Conservation (phyloP, 2,888 invertebrate genomes). For the Hemicrepidius hirtus region DNA sequence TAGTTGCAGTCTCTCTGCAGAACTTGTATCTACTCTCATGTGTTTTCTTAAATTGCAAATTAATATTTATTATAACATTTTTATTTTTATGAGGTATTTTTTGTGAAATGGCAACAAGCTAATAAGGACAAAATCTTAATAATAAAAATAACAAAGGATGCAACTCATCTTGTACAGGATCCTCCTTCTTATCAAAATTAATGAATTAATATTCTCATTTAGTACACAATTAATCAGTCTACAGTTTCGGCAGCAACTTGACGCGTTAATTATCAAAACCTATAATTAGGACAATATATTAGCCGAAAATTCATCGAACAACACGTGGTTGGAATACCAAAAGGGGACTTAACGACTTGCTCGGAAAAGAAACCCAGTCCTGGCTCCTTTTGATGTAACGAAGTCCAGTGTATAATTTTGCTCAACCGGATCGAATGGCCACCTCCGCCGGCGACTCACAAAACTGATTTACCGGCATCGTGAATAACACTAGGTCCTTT, state of each 20-base stretch:
- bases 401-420: constrained; percentile 54
- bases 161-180: background rate
- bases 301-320: constrained; percentile 47
- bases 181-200: constrained; percentile 39
- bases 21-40: no score
- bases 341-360: constrained; percentile 53
- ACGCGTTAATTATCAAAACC: constrained; percentile 49
- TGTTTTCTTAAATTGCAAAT: no score
- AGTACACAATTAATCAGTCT: constrained; percentile 47
- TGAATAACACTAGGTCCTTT: constrained; percentile 49
- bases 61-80: no score
- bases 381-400: constrained; percentile 51
- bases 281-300: constrained; percentile 45
- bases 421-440: constrained; percentile 56
- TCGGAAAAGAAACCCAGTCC: constrained; percentile 45
- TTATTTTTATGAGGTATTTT: no score
- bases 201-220: constrained; percentile 46
- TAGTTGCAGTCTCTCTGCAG: no score
- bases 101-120: no score
- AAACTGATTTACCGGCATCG: constrained; percentile 51
- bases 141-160: no score
- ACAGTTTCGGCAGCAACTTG: constrained; percentile 45
- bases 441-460: constrained; percentile 36
- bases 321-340: constrained; percentile 55
- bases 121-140: no score